Conservation (phyloP, 2,888 invertebrate species). For the Drosophila diplacantha region DNA sequence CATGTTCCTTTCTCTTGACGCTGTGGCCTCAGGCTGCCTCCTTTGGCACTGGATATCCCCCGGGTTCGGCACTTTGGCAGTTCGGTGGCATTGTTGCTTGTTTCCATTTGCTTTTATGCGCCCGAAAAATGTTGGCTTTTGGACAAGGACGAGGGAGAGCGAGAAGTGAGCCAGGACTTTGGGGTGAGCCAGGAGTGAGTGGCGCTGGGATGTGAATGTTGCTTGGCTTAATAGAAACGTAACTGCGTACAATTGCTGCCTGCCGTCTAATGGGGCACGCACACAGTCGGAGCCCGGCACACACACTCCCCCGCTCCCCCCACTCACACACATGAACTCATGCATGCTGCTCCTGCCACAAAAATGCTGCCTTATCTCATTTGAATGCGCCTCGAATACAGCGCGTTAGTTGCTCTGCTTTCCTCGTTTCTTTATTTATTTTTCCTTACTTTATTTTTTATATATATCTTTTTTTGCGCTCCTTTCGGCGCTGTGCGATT, state of each 20-base stretch:
- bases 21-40: constrained; percentile 5
- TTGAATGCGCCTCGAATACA: constrained; percentile 47
- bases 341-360: constrained; percentile 36
- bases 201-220: constrained; percentile 34
- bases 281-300: constrained; percentile 12
- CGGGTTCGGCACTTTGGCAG: constrained; percentile 14
- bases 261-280: constrained; percentile 42
- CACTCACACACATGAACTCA: constrained; percentile 27
- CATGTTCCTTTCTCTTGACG: background rate
- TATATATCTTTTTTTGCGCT: constrained; percentile 2
- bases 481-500: constrained; percentile 24
- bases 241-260: constrained; percentile 48
- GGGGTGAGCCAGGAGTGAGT: background rate
- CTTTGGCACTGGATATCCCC: constrained; percentile 23
- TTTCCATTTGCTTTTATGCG: constrained; percentile 49
- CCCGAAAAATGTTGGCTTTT: constrained; percentile 40
- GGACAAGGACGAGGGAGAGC: constrained; percentile 35
- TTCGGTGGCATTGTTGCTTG: constrained; percentile 31
- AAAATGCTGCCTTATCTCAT: constrained; percentile 47
- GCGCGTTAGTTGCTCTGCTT: constrained; percentile 42
- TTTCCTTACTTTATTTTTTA: constrained; percentile 2
- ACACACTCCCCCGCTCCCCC: constrained; percentile 1
- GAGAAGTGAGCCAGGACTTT: constrained; percentile 1
- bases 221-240: constrained; percentile 50
- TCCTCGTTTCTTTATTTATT: constrained; percentile 7